Conservation (phyloP, 2,888 invertebrate genomes). For the Oasisia sp. region DNA sequence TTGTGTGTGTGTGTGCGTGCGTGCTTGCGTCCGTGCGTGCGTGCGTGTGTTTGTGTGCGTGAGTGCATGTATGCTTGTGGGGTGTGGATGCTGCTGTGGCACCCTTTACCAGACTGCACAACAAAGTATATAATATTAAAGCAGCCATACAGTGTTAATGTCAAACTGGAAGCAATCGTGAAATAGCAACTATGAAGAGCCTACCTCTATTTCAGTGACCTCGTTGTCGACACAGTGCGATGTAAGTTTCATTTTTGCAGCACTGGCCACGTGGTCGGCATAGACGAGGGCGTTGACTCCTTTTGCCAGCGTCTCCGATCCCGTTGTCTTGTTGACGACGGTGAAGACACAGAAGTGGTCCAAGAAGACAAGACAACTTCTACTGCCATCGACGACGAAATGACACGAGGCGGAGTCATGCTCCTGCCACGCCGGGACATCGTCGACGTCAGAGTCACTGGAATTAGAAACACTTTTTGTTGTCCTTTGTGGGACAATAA, state of each 20-base stretch:
- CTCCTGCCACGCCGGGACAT: background rate
- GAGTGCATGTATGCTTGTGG: too few species aligned
- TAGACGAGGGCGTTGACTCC: constrained; percentile 13
- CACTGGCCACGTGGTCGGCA: background rate
- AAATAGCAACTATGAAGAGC: background rate
- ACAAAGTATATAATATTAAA: too few species aligned
- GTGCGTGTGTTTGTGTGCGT: too few species aligned
- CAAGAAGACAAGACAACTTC: constrained; percentile 5
- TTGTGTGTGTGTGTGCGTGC: too few species aligned
- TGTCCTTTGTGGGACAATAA: background rate
- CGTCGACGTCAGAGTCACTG: background rate
- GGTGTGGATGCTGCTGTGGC: too few species aligned
- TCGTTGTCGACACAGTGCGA: constrained; percentile 12
- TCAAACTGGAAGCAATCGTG: background rate
- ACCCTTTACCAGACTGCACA: too few species aligned
- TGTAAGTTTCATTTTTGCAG: background rate
- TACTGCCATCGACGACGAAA: background rate
- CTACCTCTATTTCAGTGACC: background rate
- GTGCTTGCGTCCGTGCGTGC: too few species aligned
- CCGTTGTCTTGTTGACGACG: background rate
- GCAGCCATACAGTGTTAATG: background rate
- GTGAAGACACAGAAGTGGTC: constrained; percentile 12
- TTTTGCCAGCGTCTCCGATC: background rate
- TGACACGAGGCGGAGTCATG: background rate
- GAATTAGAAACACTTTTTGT: background rate